Evolutionary conservation across 2,888 invertebrate genomes (phyloP).

Genomic region (Pyrrhosoma nymphula): DNA sequence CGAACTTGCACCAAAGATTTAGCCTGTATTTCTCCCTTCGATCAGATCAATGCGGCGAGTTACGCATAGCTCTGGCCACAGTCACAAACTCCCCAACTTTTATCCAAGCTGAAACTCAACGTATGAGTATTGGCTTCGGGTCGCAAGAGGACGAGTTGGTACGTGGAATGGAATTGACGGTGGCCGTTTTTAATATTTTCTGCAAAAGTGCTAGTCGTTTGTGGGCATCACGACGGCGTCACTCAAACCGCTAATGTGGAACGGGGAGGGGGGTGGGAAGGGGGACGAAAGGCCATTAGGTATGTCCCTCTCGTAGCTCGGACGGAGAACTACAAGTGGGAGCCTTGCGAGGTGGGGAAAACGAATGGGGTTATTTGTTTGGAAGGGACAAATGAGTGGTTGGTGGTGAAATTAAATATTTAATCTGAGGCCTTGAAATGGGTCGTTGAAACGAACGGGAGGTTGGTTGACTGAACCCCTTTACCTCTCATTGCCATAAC

Average conservation of each 20-base stretch:
- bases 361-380: not conserved
- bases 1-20: no score
- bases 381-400: not conserved
- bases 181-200: not conserved
- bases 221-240: not conserved
- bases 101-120: no score
- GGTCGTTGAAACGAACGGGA: not conserved
- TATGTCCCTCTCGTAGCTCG: not conserved
- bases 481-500: not conserved
- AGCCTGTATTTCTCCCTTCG: no score
- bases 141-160: not conserved
- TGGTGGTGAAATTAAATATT: conserved; percentile 1
- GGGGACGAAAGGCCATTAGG: no score
- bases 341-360: not conserved
- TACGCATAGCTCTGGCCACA: no score
- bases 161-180: not conserved
- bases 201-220: not conserved
- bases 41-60: no score
- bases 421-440: not conserved
- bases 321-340: not conserved
- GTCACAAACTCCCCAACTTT: no score
- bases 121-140: no score
- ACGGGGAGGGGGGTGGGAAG: not conserved
- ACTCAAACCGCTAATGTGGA: not conserved
- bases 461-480: not conserved